phyloP scores from a whole-genome alignment of 2,888 invertebrate species.

The Torymus texanus region DNA sequence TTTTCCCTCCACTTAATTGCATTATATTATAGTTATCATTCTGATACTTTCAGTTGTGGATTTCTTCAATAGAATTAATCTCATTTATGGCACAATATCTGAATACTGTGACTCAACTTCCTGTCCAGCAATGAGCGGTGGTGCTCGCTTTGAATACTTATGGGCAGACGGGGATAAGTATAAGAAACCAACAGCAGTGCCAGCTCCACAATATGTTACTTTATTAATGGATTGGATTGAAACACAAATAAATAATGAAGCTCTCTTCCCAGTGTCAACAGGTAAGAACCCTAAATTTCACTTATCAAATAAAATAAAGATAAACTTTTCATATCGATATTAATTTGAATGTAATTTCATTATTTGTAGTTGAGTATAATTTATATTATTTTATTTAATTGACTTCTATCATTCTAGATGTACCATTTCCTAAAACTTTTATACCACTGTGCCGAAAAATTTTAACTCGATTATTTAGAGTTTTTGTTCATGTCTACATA shows the following conservation, averaged over 20 bases:
- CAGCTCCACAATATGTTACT: conserved; percentile 89
- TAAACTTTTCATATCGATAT: too few species aligned
- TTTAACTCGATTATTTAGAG: conserved; percentile 89
- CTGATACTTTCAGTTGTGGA: conserved; percentile 85
- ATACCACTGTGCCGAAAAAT: conserved; percentile 88
- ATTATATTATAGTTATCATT: conserved; percentile 50
- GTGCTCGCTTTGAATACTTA: conserved; percentile 90
- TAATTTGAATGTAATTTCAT: too few species aligned
- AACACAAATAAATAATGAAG: conserved; percentile 91
- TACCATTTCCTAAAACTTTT: conserved; percentile 92
- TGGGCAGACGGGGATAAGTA: conserved; percentile 91
- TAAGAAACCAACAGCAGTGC: conserved; percentile 86
- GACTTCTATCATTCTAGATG: conserved; percentile 77
- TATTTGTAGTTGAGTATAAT: not conserved
- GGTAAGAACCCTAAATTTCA: conserved; percentile 71
- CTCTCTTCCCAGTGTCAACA: conserved; percentile 88
- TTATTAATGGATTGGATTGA: conserved; percentile 95
- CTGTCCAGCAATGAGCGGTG: conserved; percentile 94
- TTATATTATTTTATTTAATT: not conserved
- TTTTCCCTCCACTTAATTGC: not conserved
- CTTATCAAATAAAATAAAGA: not conserved
- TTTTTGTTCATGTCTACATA: conserved; percentile 95
- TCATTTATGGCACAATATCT: conserved; percentile 92
- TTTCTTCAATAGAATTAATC: conserved; percentile 94
- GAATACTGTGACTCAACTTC: conserved; percentile 89